Evolutionary conservation across 2,113 vertebrate genomes (phyloP).

Genomic region (Fregata magnificens): DNA sequence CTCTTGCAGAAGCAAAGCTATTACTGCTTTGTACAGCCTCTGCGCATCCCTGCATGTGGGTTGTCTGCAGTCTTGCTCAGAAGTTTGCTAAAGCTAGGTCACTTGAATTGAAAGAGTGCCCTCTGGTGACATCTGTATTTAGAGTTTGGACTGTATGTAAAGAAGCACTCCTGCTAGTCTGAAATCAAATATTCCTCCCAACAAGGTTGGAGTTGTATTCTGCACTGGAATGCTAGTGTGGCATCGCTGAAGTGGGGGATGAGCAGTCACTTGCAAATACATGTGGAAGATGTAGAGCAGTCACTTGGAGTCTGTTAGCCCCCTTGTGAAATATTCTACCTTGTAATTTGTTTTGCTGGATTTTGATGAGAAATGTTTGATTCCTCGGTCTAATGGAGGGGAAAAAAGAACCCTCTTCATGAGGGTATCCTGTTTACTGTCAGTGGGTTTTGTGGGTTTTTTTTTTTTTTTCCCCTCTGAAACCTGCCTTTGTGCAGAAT

Average conservation of each 20-base stretch:
- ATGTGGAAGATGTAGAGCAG: neutral
- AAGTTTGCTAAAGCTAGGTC: neutral
- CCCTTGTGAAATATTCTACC: neutral
- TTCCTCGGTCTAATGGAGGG: neutral
- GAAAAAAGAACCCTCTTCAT: neutral
- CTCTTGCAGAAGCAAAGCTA: neutral
- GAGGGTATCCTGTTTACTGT: neutral
- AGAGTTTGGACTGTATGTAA: neutral
- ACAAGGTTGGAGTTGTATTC: neutral
- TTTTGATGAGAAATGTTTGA: neutral
- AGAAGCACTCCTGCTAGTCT: neutral
- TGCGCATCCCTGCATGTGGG: neutral
- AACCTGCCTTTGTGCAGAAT: neutral
- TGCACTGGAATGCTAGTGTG: neutral
- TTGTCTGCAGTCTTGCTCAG: neutral
- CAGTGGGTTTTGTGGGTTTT: too few species aligned
- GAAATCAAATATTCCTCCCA: neutral
- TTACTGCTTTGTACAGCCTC: neutral
- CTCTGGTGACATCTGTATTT: slow-evolving; percentile 27
- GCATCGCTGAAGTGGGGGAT: accelerated
- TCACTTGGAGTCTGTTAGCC: neutral
- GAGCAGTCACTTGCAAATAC: neutral
- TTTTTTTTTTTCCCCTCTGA: neutral
- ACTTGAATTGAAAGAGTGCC: slow-evolving; percentile 30
- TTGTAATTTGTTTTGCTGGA: neutral